Base-by-base conservation (phyloP, 1,140 invertebrate genomes). In the Drosophila elegans region DNA sequence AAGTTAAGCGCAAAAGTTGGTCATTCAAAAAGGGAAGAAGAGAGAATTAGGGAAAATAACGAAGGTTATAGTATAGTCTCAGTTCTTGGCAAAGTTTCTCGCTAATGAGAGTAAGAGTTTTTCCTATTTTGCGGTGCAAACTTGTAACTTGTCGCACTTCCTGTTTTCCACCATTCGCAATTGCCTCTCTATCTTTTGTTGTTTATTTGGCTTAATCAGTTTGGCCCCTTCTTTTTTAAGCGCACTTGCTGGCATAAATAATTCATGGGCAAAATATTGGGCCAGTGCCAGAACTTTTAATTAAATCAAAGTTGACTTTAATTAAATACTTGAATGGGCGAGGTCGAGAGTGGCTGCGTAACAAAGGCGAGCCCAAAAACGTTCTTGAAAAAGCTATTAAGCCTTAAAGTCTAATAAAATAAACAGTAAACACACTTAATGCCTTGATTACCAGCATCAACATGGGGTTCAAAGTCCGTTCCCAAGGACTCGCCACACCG, bases 381-480 rank as follows among this genome's bases (percentile, higher is more conserved):
- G 61, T 61, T 66, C 49, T 41, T 25, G 32, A 54, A 71, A 78
- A 89, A 89, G 80, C 77, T 80, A 78, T 89, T 89, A 84, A 89
- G 84, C 84, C 84, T 89, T 89, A 89, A 84, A 84, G 84, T 89
- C 84, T 80, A 89, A 89, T 84, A 84, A 89, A 89, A 89, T 89
- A 89, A 84, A 89, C 84, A 84, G 80, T 89, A 89, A 89, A 89
- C 80, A 89, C 84, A 89, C 77, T 89, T 89, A 89, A 89, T 89
- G 84, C 84, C 84, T 89, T 89, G 84, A 89, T 89, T 89, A 89
- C 78, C 78, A 86, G 73, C 81, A 80, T 55, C 80, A 79, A 72
- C 75, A 75, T 72, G 67, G 63, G 64, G 68, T 57, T 72, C 68
- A 72, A 57, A 71, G 68, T 72, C 68, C 66, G 36, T 44, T 52